Percentiles rank a stretch among this genome's conserved stretches.
phyloP scores from a whole-genome alignment of 2,888 invertebrate species.

The Pelosia muscerda region DNA sequence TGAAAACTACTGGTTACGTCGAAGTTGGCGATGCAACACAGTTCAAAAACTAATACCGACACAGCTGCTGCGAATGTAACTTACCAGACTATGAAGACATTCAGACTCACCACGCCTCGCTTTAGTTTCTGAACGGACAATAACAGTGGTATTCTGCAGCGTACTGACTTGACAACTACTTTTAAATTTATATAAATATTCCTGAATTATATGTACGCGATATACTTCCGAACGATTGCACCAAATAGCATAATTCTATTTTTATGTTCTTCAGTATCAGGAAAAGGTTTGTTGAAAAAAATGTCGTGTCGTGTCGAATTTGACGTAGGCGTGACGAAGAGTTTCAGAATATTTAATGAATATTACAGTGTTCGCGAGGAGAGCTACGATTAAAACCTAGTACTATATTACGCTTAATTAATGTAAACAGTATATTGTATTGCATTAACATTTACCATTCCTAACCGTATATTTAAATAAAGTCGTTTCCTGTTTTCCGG shows the following conservation, averaged over 20 bases:
- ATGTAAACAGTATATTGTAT: not conserved
- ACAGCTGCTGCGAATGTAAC: slow-evolving; percentile 45
- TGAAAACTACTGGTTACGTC: slow-evolving; percentile 27
- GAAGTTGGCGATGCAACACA: slow-evolving; percentile 39
- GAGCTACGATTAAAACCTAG: too few species aligned
- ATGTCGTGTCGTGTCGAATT: too few species aligned
- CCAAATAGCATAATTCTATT: too few species aligned
- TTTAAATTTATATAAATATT: not conserved
- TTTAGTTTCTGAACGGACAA: not conserved
- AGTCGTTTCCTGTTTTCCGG: not conserved
- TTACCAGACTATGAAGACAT: slow-evolving; percentile 21
- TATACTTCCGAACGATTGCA: too few species aligned
- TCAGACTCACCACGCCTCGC: slow-evolving; percentile 1
- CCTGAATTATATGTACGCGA: too few species aligned
- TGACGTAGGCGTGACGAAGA: too few species aligned
- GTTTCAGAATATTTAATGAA: too few species aligned
- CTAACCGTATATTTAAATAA: not conserved
- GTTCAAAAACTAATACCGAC: slow-evolving; percentile 48
- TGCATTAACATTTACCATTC: not conserved
- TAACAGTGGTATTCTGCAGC: not conserved
- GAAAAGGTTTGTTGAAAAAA: too few species aligned
- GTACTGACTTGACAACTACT: not conserved
- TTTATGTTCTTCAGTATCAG: too few species aligned
- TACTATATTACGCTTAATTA: not conserved
- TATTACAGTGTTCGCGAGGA: too few species aligned